Conservation (phyloP, 2,888 invertebrate genomes). For the Steinernema hermaphroditum region DNA sequence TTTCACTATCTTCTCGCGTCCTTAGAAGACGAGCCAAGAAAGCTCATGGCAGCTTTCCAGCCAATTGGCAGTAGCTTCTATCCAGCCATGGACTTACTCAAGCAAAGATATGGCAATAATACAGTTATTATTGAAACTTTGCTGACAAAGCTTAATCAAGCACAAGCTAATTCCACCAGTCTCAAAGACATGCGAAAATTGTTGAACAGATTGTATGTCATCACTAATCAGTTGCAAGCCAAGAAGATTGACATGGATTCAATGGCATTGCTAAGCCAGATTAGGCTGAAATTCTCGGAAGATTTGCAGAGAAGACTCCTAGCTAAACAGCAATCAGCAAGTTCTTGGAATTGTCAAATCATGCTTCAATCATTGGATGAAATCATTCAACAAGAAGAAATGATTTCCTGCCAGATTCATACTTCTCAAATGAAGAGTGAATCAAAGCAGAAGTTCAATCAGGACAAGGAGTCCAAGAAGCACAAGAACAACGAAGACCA, state of each 20-base stretch:
- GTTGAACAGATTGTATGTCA: not conserved
- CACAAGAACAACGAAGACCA: not conserved
- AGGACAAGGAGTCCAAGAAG: not conserved
- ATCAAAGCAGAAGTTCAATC: not conserved
- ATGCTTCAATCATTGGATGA: not conserved
- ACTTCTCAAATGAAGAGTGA: not conserved
- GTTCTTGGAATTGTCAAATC: not conserved
- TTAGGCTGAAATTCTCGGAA: not conserved
- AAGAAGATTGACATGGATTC: not conserved
- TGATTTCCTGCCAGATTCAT: not conserved
- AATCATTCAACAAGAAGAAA: not conserved
- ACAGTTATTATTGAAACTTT: not conserved
- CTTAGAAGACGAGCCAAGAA: not conserved
- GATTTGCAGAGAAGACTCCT: not conserved
- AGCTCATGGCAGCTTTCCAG: not conserved
- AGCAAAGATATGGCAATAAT: not conserved
- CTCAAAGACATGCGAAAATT: not conserved
- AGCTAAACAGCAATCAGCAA: not conserved
- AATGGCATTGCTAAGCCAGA: not conserved
- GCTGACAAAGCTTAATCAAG: not conserved
- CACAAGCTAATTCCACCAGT: too few relatives aligned
- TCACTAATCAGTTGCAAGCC: not conserved
- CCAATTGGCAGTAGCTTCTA: not conserved
- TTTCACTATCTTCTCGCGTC: not conserved
- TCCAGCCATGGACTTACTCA: not conserved